Evolutionary conservation across 2,888 invertebrate species (phyloP).

Genomic region (Antheraea assamensis): DNA sequence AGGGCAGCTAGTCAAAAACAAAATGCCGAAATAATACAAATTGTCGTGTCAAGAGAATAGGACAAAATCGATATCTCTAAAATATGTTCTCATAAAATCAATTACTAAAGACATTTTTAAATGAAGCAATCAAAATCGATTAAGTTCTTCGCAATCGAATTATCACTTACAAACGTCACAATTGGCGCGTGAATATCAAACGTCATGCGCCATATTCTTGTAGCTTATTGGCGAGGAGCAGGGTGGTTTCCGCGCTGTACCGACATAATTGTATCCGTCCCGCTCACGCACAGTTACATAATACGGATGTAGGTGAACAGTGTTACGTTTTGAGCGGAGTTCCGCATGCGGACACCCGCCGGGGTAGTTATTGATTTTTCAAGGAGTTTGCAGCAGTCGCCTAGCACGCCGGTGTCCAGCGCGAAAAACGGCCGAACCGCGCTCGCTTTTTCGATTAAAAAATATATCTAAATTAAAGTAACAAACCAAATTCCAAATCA

Average conservation of each 20-base stretch:
- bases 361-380: slow-evolving; percentile 79
- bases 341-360: slow-evolving; percentile 74
- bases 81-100: not conserved
- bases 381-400: slow-evolving; percentile 77
- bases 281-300: slow-evolving; percentile 68
- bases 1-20: no score
- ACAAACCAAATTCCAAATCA: slow-evolving; percentile 21
- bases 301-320: slow-evolving; percentile 77
- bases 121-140: slow-evolving; percentile 68
- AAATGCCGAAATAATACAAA: no score
- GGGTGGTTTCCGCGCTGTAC: slow-evolving; percentile 60
- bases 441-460: slow-evolving; percentile 55
- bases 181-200: slow-evolving; percentile 79
- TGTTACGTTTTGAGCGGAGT: slow-evolving; percentile 63
- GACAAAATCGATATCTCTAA: not conserved
- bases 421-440: slow-evolving; percentile 73
- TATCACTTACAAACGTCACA: slow-evolving; percentile 67
- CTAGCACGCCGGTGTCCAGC: slow-evolving; percentile 74
- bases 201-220: slow-evolving; percentile 69
- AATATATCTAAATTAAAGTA: slow-evolving; percentile 27
- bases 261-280: slow-evolving; percentile 54
- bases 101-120: slow-evolving; percentile 25
- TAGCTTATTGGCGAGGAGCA: slow-evolving; percentile 59
- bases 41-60: no score
- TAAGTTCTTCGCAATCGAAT: slow-evolving; percentile 55